Conservation (phyloP, 2,888 invertebrate genomes). For the Exephanes ischioxanthus region DNA sequence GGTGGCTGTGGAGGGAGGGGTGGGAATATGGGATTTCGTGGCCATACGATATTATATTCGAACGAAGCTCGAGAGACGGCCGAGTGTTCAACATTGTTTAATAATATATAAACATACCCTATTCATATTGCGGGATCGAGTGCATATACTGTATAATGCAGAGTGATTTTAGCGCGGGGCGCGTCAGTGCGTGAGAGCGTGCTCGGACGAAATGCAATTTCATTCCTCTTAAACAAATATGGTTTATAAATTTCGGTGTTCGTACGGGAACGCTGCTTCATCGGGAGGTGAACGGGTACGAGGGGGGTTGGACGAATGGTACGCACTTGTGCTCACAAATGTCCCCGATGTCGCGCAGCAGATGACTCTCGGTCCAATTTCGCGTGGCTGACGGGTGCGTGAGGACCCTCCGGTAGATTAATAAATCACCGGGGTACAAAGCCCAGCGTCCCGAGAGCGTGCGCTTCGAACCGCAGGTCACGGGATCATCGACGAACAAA, state of each 20-base stretch:
- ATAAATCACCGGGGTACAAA: conserved; percentile 23
- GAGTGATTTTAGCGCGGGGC: conserved; percentile 12
- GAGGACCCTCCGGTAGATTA: conserved; percentile 20
- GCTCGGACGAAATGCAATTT: conserved; percentile 39
- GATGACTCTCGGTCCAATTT: conserved; percentile 31
- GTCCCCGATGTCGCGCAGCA: neutral
- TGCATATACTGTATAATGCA: conserved; percentile 17
- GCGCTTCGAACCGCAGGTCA: neutral
- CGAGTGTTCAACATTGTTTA: neutral
- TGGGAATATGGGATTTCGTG: conserved; percentile 10
- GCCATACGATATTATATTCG: neutral
- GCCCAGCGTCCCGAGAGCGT: neutral
- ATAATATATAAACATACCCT: conserved; percentile 6
- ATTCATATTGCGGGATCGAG: conserved; percentile 12
- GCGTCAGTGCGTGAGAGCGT: conserved; percentile 1
- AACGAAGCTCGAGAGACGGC: neutral
- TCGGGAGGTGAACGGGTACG: neutral
- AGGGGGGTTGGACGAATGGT: neutral
- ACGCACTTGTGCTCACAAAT: conserved; percentile 4
- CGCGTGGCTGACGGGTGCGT: neutral
- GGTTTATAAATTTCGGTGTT: conserved; percentile 47
- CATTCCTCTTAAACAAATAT: conserved; percentile 44
- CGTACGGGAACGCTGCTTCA: conserved; percentile 6
- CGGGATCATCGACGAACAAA: neutral
- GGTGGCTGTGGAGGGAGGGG: neutral